Base-by-base conservation (phyloP, 2,797 vertebrate species). In the Xenentodon cancila region DNA sequence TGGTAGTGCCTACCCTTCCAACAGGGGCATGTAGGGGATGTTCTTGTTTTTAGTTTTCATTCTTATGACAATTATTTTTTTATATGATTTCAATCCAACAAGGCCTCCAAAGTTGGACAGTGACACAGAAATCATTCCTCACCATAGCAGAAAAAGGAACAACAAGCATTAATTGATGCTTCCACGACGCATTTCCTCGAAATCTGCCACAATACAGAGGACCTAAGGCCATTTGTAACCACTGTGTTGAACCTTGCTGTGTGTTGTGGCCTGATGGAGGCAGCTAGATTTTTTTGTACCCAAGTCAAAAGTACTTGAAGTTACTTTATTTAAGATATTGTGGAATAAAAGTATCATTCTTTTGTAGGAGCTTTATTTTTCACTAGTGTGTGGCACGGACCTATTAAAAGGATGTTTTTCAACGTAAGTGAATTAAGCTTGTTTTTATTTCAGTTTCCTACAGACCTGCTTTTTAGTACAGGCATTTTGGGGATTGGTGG, bases 301-400 rank as follows among this genome's bases (percentile, higher is more conserved):
- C 94, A 96, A 97, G 96, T 99, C 96, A 95, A 90, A 92, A 98
- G 97, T 98, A 98, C 96, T 98, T 99, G 97, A 99, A 99, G 93
- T 96, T 94, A 94, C 94, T 99, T 99, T 97, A 98, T 99, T 99
- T 99, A 97, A 94, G 95, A 96, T 96, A 95, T 98, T 97, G 96
- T 99, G 97, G 94, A 96, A 94, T 96, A 93, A 93, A 97, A 96
- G 95, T 98, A 99, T 96, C 95, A 95, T 98, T 97, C 94, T 97
- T 96, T 97, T 97, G 95, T 97, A 97, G 95, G 92, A 97, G 95
- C 96, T 96, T 98, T 98, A 96, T 97, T 98, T 98, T 98, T 97
- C 96, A 98, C 95, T 98, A 97, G 96, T 97, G 93, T 96, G 95
- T 98, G 97, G 97, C 96, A 98, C 96, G 93, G 96, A 97, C 95